Percentiles rank a stretch among this genome's conserved stretches.
Evolutionary conservation across 1,140 invertebrate genomes (phyloP).

Genomic region (Popillia japonica): DNA sequence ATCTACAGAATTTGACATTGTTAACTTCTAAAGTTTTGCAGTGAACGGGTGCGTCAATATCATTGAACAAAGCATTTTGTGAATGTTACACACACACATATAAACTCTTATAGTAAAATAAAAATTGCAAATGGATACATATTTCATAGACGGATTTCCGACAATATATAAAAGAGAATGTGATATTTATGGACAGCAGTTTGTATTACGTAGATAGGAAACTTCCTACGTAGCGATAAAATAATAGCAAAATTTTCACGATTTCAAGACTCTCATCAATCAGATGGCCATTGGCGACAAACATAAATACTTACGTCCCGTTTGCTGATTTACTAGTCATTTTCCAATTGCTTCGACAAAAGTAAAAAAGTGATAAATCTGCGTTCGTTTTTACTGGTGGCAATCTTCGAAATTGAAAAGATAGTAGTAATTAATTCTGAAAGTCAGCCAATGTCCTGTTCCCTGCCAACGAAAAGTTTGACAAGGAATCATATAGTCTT

Average conservation of each 20-base stretch:
- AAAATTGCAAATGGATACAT: background rate
- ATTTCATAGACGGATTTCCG: background rate
- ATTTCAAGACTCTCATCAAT: constrained; percentile 31
- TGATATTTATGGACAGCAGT: constrained; percentile 25
- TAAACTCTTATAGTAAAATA: background rate
- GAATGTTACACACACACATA: background rate
- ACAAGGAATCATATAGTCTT: background rate
- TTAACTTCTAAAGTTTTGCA: too few species aligned
- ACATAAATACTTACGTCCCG: constrained; percentile 42
- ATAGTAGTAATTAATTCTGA: constrained; percentile 6
- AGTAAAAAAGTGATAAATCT: constrained; percentile 44
- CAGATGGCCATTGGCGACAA: constrained; percentile 37
- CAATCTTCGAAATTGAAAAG: constrained; percentile 21
- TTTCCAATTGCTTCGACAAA: constrained; percentile 47
- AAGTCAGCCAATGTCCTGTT: background rate
- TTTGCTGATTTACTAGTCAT: constrained; percentile 43
- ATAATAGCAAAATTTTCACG: constrained; percentile 25
- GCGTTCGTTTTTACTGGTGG: background rate
- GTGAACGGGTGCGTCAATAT: too few species aligned
- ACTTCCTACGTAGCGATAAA: constrained; percentile 8
- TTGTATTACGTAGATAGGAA: background rate
- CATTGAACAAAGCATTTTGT: too few species aligned
- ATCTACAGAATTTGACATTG: too few species aligned
- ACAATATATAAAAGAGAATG: constrained; percentile 6
- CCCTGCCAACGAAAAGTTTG: background rate